Evolutionary conservation across 2,888 invertebrate genomes (phyloP).

Genomic region (Coenonympha arcania): DNA sequence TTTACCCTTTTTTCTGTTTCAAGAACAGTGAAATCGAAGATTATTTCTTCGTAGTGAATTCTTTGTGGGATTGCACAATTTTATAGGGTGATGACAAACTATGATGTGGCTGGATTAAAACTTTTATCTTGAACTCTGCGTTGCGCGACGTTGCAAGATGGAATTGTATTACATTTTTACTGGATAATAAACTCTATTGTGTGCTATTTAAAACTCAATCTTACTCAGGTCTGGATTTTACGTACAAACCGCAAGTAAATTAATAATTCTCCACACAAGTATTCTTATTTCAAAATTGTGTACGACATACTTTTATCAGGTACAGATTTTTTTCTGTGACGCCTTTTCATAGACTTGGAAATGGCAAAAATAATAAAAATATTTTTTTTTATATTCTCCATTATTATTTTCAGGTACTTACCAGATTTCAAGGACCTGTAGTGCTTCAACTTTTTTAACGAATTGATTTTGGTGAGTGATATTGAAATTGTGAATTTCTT

Average conservation of each 20-base stretch:
- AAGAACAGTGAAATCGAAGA: constrained; percentile 2
- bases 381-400: neutral
- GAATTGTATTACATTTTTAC: no score
- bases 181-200: no score
- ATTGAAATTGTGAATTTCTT: no score
- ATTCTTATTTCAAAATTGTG: no score
- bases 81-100: neutral
- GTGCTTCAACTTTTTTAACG: neutral
- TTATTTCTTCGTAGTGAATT: constrained; percentile 5
- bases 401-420: constrained; percentile 7
- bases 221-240: no score
- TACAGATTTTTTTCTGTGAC: no score
- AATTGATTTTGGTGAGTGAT: neutral
- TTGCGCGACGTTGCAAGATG: neutral
- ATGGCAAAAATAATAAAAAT: no score
- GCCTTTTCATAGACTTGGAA: no score
- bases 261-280: no score
- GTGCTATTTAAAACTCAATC: no score
- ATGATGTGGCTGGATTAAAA: neutral
- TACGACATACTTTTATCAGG: no score
- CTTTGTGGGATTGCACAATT: neutral
- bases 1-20: constrained; percentile 4
- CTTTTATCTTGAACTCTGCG: neutral
- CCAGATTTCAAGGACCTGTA: neutral
- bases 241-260: no score